Evolutionary conservation across 2,113 vertebrate genomes (phyloP), one percentile per base, ranked within the genome.

Genomic region (Protomyctophum bolini): DNA sequence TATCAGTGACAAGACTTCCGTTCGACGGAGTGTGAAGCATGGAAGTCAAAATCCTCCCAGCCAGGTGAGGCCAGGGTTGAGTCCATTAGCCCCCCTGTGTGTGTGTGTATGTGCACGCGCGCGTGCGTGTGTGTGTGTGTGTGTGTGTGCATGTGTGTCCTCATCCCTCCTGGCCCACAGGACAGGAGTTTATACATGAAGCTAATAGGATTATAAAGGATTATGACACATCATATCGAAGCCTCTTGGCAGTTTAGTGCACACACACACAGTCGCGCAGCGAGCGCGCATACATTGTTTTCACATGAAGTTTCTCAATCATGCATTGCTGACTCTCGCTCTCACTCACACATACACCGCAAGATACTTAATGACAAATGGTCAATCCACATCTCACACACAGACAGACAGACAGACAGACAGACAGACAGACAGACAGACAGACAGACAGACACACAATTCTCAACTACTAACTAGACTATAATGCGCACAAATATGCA

Each of bases 1-100:
- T 89, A 90, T 91, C 90, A 3, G 62, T 76, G 62, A 85, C 77
- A 76, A 72, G 83, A 85, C 89, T 86, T 90, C 88, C 81, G 76
- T 55, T 88, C 83, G 85, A 79, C 78, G 45, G 41, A 86, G 82
- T 81, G 89, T 89, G 73, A 90, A 82, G 49, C 69, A 68, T 81
- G 82, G 82, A 87, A 79, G 82, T 81, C 73, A 14, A 33, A 77
- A 61, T 73, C 66, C 57, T 76, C 83, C 21, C 21, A 21, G 21
- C 21, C 89, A 88, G 89, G 88, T 91, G 87, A 71, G 71, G 63
- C 10, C 33, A 6, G 33, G 33, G 33, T 41, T 4, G 33, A 41
- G 33, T 41, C 33, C 33, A 41, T 41, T 41, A 41, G 33, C 3
- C 33, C 33, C 33, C 33, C 33, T 41, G n/a, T n/a, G 29, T 0